These are phyloP conservation scores for Nomia melanderi DNA, from an alignment of 1,140 invertebrate genomes.

Conservation along the genomic window DNA sequence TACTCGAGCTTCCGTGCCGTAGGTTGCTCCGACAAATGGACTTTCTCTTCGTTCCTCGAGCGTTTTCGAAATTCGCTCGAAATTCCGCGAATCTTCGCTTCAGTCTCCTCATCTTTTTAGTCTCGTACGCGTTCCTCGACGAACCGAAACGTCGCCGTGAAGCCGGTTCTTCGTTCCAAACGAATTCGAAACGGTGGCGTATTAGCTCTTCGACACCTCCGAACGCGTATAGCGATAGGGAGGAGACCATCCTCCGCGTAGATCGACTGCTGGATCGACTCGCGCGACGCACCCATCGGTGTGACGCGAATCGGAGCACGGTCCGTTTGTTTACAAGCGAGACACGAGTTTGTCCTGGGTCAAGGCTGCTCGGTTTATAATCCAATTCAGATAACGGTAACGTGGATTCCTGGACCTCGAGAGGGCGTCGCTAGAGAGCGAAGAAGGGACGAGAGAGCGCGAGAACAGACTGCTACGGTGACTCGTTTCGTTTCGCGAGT, in stretches of 20 bases:
- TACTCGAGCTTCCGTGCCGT: neutral
- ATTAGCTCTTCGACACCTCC: no score
- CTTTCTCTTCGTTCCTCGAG: neutral
- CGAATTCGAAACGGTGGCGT: no score
- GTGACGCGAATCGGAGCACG: slow-evolving; percentile 1
- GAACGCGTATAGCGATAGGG: no score
- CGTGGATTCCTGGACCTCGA: slow-evolving; percentile 34
- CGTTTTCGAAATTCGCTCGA: no score
- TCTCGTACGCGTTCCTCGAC: no score
- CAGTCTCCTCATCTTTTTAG: no score
- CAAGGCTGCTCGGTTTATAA: slow-evolving; percentile 69
- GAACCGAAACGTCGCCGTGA: no score
- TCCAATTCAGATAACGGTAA: slow-evolving; percentile 66
- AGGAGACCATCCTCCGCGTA: no score
- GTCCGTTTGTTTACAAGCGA: slow-evolving; percentile 40
- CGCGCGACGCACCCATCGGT: no score
- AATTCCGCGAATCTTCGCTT: no score
- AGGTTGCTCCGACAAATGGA: neutral
- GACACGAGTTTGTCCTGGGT: slow-evolving; percentile 69
- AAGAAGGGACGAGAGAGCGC: slow-evolving; percentile 2
- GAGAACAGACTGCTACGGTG: slow-evolving; percentile 17
- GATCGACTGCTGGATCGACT: no score
- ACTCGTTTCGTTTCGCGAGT: slow-evolving; percentile 51
- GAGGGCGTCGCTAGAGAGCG: neutral
- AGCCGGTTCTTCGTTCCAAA: neutral